A percentile compares a stretch with the other conserved stretches of the same genome.
Evolutionary conservation across 2,113 vertebrate species (phyloP).

Genomic region (Platanista minor): DNA sequence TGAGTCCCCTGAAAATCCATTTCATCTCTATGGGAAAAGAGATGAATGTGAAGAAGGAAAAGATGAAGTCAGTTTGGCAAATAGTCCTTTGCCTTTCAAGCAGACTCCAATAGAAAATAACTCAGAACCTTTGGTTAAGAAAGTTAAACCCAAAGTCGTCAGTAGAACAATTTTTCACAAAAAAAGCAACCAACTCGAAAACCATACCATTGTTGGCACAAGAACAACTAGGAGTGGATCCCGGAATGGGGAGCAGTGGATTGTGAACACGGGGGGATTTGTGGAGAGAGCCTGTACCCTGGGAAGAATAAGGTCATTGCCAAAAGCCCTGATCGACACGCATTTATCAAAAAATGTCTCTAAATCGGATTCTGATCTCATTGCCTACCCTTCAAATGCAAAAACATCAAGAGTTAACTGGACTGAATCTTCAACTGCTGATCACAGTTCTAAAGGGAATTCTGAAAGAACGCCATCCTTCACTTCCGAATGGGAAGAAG

Average conservation of each 20-base stretch:
- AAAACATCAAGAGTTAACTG: constrained; percentile 90
- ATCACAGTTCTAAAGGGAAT: constrained; percentile 83
- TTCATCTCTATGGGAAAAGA: constrained; percentile 89
- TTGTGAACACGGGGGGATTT: constrained; percentile 79
- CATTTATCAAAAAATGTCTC: constrained; percentile 93
- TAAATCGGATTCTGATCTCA: constrained; percentile 96
- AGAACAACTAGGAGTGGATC: constrained; percentile 66
- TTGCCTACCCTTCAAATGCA: constrained; percentile 85
- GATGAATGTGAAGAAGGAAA: constrained; percentile 57
- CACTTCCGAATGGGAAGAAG: constrained; percentile 98
- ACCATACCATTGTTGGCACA: constrained; percentile 75
- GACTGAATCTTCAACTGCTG: constrained; percentile 83
- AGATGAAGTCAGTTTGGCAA: constrained; percentile 79
- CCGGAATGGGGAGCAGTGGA: constrained; percentile 80
- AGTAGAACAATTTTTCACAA: constrained; percentile 96
- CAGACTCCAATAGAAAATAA: constrained; percentile 72
- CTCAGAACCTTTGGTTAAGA: constrained; percentile 77
- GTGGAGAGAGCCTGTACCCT: constrained; percentile 94
- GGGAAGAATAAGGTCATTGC: constrained; percentile 93
- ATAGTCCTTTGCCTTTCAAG: constrained; percentile 71
- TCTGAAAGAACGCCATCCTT: constrained; percentile 95
- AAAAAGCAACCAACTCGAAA: constrained; percentile 84
- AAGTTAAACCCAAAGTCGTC: constrained; percentile 91
- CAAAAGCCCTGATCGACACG: constrained; percentile 91
- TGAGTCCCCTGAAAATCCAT: constrained; percentile 93